Base-by-base conservation (phyloP, 1,140 invertebrate genomes). In the Drosophila orosa region DNA sequence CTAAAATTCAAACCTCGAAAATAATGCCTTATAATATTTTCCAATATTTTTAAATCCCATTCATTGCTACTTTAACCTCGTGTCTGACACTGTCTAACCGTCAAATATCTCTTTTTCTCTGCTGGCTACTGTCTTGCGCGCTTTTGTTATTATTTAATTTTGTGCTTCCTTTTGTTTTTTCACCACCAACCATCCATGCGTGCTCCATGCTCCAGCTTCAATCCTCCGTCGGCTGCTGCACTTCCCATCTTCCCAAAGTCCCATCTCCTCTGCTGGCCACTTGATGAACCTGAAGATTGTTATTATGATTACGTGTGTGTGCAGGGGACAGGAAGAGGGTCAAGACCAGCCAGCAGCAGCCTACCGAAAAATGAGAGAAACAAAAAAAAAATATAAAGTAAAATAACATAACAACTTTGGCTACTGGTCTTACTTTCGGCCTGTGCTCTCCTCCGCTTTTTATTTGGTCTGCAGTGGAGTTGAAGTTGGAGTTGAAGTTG, bases 71-170 rank as follows among this genome's bases (percentile, higher is more conserved):
- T 4, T 40, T 42, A 42, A n/a, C 9, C 12, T 10, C 9, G 63
- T 67, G 59, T 7, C 19, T 10, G 12, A 22, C 35, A 68, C 60
- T 68, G 45, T 68, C 25, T 33, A 65, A 15, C 35, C 59, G 29
- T 71, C 60, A 75, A 75, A 71, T 65, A 72, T 60, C 66, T 58
- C 42, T 17, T 56, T 39, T 50, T 39, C 42, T 55, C 33, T 62
- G 75, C 59, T 81, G 60, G 82, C 82, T 86, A 86, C 82, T 68
- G 82, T 86, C 65, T 86, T 86, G 69, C 78, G 74, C 78, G 74
- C 66, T 85, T 87, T 82, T 86, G 82, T 86, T 81, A 78, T 82
- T 78, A 86, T 86, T 86, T 81, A 85, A 86, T 66, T 71, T 68
- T 68, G 60, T 55, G 73, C 71, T 86, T 78, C 74, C 78, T 80